phyloP scores from a whole-genome alignment of 53 echinoderm and acorn worm species.

The Hippasteria phrygiana region DNA sequence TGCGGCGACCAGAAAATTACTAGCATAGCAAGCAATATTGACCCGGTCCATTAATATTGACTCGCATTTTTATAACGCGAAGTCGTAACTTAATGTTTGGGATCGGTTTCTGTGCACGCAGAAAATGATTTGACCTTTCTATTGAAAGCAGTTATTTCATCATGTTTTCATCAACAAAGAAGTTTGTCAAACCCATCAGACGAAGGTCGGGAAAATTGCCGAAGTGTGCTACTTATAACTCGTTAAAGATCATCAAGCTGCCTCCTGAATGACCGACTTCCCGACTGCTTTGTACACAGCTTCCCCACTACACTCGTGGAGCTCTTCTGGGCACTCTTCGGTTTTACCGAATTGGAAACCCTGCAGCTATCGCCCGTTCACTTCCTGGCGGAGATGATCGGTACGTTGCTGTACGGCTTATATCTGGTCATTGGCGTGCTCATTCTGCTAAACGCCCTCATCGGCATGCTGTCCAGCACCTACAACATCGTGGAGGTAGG shows the following conservation, averaged over 20 bases:
- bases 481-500: conserved; percentile 88
- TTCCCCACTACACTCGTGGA: conserved; percentile 44
- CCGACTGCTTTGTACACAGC: neutral
- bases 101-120: too few relatives aligned
- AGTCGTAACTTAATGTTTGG: too few relatives aligned
- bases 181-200: too few relatives aligned
- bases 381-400: conserved; percentile 53
- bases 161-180: too few relatives aligned
- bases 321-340: conserved; percentile 84
- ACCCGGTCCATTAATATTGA: too few relatives aligned
- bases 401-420: conserved; percentile 66
- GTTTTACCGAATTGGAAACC: conserved; percentile 50
- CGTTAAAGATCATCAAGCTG: neutral
- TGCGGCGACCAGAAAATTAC: too few relatives aligned
- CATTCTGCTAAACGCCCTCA: conserved; percentile 83
- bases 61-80: too few relatives aligned
- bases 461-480: conserved; percentile 89
- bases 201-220: too few relatives aligned
- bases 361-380: conserved; percentile 53
- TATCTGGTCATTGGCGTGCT: conserved; percentile 77
- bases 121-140: too few relatives aligned
- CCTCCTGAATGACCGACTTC: neutral
- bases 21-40: too few relatives aligned
- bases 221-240: too few relatives aligned
- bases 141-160: too few relatives aligned